phyloP scores from a whole-genome alignment of 2,113 vertebrate species.

The Acrocephalus kingi region DNA sequence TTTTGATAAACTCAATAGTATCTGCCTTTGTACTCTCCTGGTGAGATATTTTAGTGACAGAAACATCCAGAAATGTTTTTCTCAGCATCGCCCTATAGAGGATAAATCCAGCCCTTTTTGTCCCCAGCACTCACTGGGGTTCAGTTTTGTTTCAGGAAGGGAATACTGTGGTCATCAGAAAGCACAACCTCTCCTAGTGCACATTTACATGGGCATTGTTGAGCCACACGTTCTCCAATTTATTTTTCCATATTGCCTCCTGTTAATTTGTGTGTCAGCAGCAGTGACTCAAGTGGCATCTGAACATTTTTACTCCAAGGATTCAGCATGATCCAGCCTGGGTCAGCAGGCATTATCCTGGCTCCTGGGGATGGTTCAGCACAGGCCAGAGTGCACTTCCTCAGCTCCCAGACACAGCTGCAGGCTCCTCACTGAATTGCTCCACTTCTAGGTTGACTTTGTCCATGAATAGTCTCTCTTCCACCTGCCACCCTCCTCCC shows the following conservation, averaged over 20 bases:
- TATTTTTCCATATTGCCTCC: background rate
- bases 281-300: background rate
- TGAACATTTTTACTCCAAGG: background rate
- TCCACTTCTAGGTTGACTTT: background rate
- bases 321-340: background rate
- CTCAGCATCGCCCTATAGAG: background rate
- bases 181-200: rapidly evolving
- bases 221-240: background rate
- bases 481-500: background rate
- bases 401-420: background rate
- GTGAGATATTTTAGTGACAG: background rate
- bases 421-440: background rate
- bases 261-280: background rate
- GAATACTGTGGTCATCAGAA: background rate
- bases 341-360: background rate
- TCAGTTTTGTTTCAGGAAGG: background rate
- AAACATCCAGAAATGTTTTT: background rate
- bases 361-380: background rate
- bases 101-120: background rate
- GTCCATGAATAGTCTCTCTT: background rate
- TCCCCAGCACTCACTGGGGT: background rate
- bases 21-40: constrained; percentile 11
- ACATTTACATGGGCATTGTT: background rate
- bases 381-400: background rate
- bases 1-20: constrained; percentile 20